A percentile compares a stretch with the other conserved stretches of the same genome.
These are phyloP conservation scores for Cosmorhoe ocellata DNA, from an alignment of 2,888 invertebrate species.

Conservation along the genomic window DNA sequence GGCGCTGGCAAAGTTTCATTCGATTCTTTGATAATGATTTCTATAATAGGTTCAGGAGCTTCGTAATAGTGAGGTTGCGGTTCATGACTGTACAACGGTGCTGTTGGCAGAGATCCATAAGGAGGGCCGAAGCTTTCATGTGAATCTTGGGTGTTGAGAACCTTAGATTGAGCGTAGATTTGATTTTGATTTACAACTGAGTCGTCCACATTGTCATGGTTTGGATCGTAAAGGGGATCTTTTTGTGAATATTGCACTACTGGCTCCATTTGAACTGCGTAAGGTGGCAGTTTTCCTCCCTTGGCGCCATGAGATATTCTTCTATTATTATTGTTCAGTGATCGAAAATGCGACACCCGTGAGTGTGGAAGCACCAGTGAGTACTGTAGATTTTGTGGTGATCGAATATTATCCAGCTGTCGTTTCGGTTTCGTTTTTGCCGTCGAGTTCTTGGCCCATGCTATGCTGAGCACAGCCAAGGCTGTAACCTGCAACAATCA, in stretches of 20 bases:
- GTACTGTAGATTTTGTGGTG: conserved; percentile 83
- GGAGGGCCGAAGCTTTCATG: conserved; percentile 76
- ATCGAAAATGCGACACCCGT: conserved; percentile 77
- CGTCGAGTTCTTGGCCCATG: conserved; percentile 74
- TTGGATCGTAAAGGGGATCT: conserved; percentile 88
- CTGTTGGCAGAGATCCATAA: conserved; percentile 68
- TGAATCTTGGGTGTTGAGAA: conserved; percentile 68
- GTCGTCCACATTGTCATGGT: conserved; percentile 73
- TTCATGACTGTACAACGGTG: conserved; percentile 75
- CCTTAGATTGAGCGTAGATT: conserved; percentile 75
- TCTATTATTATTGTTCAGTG: conserved; percentile 77
- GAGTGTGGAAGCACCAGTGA: conserved; percentile 82
- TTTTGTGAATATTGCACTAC: conserved; percentile 90
- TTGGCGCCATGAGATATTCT: conserved; percentile 78
- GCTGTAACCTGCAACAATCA: conserved; percentile 81
- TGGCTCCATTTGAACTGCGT: conserved; percentile 91
- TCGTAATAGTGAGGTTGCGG: conserved; percentile 83
- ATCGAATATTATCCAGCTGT: conserved; percentile 78
- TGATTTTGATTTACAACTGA: conserved; percentile 69
- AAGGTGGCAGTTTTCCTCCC: conserved; percentile 84
- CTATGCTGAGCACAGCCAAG: conserved; percentile 78
- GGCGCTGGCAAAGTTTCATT: conserved; percentile 90
- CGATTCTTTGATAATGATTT: conserved; percentile 95
- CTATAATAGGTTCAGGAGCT: conserved; percentile 94
- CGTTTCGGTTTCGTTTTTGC: conserved; percentile 79